Evolutionary conservation across 2,113 vertebrate species (phyloP), one percentile per base, ranked within the genome.

Genomic region (Notechis scutatus): DNA sequence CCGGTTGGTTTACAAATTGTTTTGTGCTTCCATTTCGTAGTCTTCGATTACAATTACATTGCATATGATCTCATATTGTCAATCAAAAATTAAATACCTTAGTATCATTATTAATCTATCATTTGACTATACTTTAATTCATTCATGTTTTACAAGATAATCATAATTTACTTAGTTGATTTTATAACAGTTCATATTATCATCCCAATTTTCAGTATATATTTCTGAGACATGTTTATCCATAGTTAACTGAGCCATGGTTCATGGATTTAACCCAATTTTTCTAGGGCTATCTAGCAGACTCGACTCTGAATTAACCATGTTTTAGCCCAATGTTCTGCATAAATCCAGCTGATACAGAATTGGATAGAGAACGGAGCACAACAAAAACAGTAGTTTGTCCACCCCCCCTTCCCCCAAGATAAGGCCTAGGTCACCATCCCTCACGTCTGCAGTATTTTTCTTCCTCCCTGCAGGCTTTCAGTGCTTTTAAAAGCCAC

Each of bases 401-500:
- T 4, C 20, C 56, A 9, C 56, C 6, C 50, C 1, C 59, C 23
- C 0, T 12, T 12, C 45, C 42, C 54, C 39, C 4, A 5, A 42
- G 12, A n/a, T 42, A 10, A 5, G 0, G 55, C 8, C 89, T 52
- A 7, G 20, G 29, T 87, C 57, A 42, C 88, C 69, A 8, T 21
- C 42, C 2, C 52, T 54, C 39, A 14, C 0, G 0, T 29, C 24
- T n/a, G 0, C 3, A 4, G 4, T 85, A 26, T 11, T 15, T 21
- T 18, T 69, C 5, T 20, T 88, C 54, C 34, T 64, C 12, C 23
- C 24, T 14, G 3, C 50, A 55, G 64, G 12, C 10, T 34, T 91
- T 3, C 5, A 4, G 90, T 34, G n/a, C 3, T 18, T 39, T 59
- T 85, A 47, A 90, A 29, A 61, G 20, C 18, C 45, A 26, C 5